Percentiles rank a stretch among this genome's conserved stretches.
Evolutionary conservation across 2,888 invertebrate genomes (phyloP).

Genomic region (Plagodis pulveraria): DNA sequence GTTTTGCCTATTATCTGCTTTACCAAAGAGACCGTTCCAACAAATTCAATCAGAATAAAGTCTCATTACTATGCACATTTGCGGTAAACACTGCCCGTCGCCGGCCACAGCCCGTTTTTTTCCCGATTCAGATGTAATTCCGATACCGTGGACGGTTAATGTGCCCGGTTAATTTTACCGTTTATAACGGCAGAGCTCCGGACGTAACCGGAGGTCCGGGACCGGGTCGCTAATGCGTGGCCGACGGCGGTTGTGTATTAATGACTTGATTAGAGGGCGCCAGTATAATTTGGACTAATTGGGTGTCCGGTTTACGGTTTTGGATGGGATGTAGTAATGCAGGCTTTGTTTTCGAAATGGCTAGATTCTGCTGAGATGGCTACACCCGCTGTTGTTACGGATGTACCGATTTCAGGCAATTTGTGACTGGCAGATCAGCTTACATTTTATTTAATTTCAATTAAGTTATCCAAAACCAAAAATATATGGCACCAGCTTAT

Average conservation of each 20-base stretch:
- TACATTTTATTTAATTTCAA: not conserved
- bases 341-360: constrained; percentile 13
- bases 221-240: constrained; percentile 36
- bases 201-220: constrained; percentile 31
- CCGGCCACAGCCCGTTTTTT: constrained; percentile 9
- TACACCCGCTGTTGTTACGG: not conserved
- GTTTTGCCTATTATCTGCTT: too few species aligned
- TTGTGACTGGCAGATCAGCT: not conserved
- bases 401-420: not conserved
- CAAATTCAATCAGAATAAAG: too few species aligned
- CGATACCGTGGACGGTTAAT: constrained; percentile 25
- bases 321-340: constrained; percentile 17
- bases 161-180: constrained; percentile 35
- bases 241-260: constrained; percentile 39
- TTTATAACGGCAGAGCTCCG: constrained; percentile 31
- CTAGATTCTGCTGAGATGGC: constrained; percentile 3
- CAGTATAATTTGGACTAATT: constrained; percentile 39
- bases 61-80: not conserved
- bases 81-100: constrained; percentile 3
- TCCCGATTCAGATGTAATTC: constrained; percentile 16
- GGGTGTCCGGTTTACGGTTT: constrained; percentile 36
- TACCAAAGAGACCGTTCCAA: too few species aligned
- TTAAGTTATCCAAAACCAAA: too few species aligned
- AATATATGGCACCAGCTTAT: too few species aligned
- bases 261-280: constrained; percentile 42